Evolutionary conservation across 2,888 invertebrate species (phyloP).

Genomic region (Agrypnus murinus): DNA sequence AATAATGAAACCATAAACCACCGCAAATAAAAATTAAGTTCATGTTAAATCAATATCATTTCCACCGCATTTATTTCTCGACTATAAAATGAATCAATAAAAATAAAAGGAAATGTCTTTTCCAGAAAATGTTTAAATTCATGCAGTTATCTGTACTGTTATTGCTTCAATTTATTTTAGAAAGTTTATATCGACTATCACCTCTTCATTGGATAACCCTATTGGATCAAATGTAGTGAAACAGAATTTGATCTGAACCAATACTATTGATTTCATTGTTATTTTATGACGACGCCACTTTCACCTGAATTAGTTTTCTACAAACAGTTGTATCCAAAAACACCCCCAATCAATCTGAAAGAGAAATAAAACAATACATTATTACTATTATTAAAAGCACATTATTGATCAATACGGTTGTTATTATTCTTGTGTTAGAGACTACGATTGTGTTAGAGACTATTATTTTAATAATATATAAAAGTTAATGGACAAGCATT

Average conservation of each 20-base stretch:
- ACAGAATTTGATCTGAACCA: conserved; percentile 21
- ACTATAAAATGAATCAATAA: no score
- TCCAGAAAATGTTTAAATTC: not conserved
- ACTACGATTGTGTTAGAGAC: no score
- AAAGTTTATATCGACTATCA: conserved; percentile 8
- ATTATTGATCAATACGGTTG: no score
- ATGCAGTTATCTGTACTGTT: not conserved
- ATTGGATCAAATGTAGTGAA: conserved; percentile 25
- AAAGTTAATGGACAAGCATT: no score
- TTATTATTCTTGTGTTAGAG: no score
- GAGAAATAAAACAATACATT: not conserved
- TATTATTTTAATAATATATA: no score
- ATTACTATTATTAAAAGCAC: no score
- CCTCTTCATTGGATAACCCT: conserved; percentile 28
- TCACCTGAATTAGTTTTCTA: conserved; percentile 17
- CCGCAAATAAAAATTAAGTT: no score
- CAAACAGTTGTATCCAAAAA: no score
- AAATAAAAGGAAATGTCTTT: not conserved
- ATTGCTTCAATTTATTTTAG: conserved; percentile 8
- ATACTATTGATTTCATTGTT: conserved; percentile 25
- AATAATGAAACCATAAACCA: no score
- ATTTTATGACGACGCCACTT: conserved; percentile 34
- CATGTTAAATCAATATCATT: no score
- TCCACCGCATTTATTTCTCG: no score
- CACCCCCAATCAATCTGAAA: not conserved